Conservation (phyloP, 2,888 invertebrate species). For the Baccha elongata region DNA sequence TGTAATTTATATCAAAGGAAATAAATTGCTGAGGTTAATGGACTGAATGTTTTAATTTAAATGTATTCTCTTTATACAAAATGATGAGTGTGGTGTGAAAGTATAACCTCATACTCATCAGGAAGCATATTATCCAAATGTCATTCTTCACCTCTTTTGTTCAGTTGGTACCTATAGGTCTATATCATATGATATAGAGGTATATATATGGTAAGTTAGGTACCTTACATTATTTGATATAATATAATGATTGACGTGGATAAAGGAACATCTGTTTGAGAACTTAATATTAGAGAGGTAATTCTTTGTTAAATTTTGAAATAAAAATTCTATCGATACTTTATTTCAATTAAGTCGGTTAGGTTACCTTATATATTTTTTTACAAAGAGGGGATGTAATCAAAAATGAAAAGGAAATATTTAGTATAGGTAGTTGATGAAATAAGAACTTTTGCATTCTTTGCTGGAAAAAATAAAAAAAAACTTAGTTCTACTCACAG, state of each 20-base stretch:
- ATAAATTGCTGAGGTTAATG: slow-evolving; percentile 42
- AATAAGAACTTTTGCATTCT: no score
- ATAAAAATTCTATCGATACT: background rate
- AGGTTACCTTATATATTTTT: no score
- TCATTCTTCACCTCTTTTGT: slow-evolving; percentile 16
- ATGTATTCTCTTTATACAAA: slow-evolving; percentile 13
- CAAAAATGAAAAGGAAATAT: no score
- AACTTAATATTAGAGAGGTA: background rate
- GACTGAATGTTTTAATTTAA: slow-evolving; percentile 22
- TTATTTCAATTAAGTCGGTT: no score
- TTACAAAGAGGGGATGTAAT: no score
- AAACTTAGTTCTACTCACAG: no score
- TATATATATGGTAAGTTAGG: no score
- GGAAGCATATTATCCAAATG: background rate
- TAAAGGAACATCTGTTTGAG: slow-evolving; percentile 1
- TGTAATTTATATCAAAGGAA: slow-evolving; percentile 57
- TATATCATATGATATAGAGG: no score
- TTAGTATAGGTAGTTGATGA: no score
- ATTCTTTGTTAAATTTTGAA: background rate
- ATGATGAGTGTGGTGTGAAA: slow-evolving; percentile 14
- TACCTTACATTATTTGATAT: no score
- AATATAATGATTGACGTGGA: background rate
- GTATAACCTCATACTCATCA: background rate
- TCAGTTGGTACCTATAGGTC: background rate
- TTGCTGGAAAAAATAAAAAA: no score